Evolutionary conservation across 2,113 vertebrate species (phyloP).

Genomic region (Pseudopodoces humilis): DNA sequence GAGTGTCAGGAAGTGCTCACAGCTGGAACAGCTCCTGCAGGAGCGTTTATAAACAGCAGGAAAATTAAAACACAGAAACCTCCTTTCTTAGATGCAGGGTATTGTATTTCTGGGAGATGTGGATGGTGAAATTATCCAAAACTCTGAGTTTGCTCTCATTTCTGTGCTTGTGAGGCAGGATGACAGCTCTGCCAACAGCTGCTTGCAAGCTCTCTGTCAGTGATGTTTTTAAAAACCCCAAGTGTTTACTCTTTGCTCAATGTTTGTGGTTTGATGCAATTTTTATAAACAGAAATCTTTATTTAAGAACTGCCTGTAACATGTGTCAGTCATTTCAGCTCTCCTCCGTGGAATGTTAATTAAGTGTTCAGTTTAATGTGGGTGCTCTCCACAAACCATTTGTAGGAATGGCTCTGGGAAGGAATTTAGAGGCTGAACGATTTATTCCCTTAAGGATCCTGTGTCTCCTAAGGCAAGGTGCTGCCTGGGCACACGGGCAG

Average conservation of each 20-base stretch:
- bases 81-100: background rate
- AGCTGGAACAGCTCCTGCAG: background rate
- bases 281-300: slow-evolving; percentile 18
- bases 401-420: background rate
- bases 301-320: background rate
- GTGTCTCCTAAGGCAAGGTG: background rate
- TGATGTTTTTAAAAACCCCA: background rate
- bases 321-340: background rate
- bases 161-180: background rate
- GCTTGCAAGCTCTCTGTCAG: background rate
- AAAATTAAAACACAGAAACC: background rate
- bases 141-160: background rate
- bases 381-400: background rate
- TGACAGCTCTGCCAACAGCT: background rate
- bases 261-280: background rate
- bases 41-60: background rate
- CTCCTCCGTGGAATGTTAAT: background rate
- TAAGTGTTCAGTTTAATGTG: background rate
- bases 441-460: background rate
- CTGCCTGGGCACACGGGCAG: background rate
- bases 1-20: background rate
- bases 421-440: background rate
- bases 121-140: background rate
- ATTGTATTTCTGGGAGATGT: background rate
- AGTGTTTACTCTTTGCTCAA: background rate